Evolutionary conservation across 2,888 invertebrate genomes (phyloP).

Genomic region (Chrysina gloriosa): DNA sequence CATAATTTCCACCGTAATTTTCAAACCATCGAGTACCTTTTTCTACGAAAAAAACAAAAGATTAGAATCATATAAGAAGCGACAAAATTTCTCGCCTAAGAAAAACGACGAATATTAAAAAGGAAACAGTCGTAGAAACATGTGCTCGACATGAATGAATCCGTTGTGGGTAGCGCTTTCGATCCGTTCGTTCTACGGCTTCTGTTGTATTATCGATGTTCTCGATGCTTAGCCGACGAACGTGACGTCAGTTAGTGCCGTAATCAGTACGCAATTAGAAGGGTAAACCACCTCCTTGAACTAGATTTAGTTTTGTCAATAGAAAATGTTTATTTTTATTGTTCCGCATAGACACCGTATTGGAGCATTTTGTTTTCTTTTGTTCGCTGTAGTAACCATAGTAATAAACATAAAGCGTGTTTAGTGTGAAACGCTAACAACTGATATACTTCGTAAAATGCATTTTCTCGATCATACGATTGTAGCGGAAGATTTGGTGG

Average conservation of each 20-base stretch:
- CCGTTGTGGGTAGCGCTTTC: constrained; percentile 7
- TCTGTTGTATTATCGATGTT: constrained; percentile 39
- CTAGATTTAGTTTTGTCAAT: constrained; percentile 56
- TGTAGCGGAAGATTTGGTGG: not conserved
- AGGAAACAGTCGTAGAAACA: not conserved
- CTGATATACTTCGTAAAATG: not conserved
- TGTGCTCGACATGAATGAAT: constrained; percentile 15
- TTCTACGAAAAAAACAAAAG: too few species aligned
- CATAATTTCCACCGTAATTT: too few species aligned
- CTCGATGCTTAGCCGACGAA: constrained; percentile 17
- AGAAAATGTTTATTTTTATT: constrained; percentile 49
- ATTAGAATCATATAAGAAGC: too few species aligned
- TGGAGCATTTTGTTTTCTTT: constrained; percentile 15
- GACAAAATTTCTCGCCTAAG: too few species aligned
- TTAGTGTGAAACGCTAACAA: not conserved
- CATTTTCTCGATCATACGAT: not conserved
- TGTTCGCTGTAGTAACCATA: constrained; percentile 34
- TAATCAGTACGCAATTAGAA: constrained; percentile 54
- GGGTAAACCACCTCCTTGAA: constrained; percentile 53
- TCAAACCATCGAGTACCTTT: too few species aligned
- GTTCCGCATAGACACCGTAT: constrained; percentile 44
- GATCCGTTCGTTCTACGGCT: constrained; percentile 27
- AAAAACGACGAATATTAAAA: not conserved
- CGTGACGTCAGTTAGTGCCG: constrained; percentile 52
- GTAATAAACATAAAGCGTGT: constrained; percentile 23